These are phyloP conservation scores for Yasuhikotakia modesta DNA, from an alignment of 2,797 vertebrate species.

Conservation along the genomic window DNA sequence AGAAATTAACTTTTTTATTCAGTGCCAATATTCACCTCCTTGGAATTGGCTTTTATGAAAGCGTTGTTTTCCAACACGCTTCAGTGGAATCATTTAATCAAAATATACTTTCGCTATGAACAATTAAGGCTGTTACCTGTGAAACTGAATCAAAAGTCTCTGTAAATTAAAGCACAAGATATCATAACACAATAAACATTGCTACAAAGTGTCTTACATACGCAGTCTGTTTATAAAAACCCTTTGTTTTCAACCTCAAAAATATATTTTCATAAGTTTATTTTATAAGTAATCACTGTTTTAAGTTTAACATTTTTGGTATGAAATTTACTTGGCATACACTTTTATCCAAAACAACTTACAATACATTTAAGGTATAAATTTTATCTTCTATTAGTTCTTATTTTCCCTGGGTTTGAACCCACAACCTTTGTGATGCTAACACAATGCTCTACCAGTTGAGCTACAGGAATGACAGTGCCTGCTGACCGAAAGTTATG, in stretches of 20 bases:
- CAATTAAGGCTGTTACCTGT: not conserved
- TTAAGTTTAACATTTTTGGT: too few relatives aligned
- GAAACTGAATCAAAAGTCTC: not conserved
- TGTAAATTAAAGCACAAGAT: constrained; percentile 1
- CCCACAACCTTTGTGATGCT: too few relatives aligned
- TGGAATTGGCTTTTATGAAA: not conserved
- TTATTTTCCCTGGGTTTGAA: too few relatives aligned
- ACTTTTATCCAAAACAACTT: too few relatives aligned
- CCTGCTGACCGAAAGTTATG: too few relatives aligned
- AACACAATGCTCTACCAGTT: too few relatives aligned
- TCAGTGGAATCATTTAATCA: not conserved
- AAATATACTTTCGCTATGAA: not conserved
- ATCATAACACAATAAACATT: not conserved
- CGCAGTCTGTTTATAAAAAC: too few relatives aligned
- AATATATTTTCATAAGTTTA: not conserved
- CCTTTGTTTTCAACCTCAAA: not conserved
- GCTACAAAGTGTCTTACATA: not conserved
- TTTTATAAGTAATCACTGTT: not conserved
- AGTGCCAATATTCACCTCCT: not conserved
- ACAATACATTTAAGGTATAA: too few relatives aligned
- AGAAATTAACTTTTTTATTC: not conserved
- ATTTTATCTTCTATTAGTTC: too few relatives aligned
- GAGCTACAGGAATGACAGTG: too few relatives aligned
- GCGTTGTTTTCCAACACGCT: not conserved
- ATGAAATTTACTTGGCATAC: too few relatives aligned